Base-by-base conservation (phyloP, 2,888 invertebrate species). In the Diploptera punctata region DNA sequence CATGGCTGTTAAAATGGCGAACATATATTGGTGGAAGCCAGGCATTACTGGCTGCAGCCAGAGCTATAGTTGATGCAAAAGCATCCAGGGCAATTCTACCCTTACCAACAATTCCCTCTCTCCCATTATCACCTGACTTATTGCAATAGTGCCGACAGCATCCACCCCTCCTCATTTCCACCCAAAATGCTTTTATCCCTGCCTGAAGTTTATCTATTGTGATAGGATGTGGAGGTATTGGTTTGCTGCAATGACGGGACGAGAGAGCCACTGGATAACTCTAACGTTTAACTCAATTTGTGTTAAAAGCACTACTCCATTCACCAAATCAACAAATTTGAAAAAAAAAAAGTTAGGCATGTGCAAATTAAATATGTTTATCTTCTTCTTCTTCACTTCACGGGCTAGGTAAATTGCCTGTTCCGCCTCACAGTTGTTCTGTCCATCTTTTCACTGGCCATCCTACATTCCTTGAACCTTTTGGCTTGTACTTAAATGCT, bases 81-180 rank as follows among this genome's bases (percentile, higher is more conserved):
- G 57, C 57, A 69, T 52, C 33, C 38, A 52, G 52, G 68, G 38
- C 54, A 68, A 52, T 54, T 68, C 68, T 29, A 68, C 68, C 44
- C 33, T 19, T 52, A 21, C 38, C 33, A 65, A 54, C 54, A 43
- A 43, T 68, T 38, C 68, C 68, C 18, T 21, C 57, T 10, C 49
- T 5, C 52, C 71, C 67, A 72, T 72, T 72, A 72, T 72, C 72
- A 72, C 72, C 72, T 72, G 72, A 72, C 62, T 72, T 72, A 72
- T 62, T 54, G 49, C 44, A 19, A 29, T 52, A 57, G 62, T 72
- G 72, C 49, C 68, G 72, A 72, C 72, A 72, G 68, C 68, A 52
- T 67, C 43, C 33, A 13, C 16, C 43, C 62, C 38, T 1, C 26
- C n/a, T 18, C 31, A 5, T 33, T 52, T 19, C 21, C 68, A 49